These are phyloP conservation scores for Temnothorax ravouxi DNA, from an alignment of 2,888 invertebrate species.

Conservation along the genomic window DNA sequence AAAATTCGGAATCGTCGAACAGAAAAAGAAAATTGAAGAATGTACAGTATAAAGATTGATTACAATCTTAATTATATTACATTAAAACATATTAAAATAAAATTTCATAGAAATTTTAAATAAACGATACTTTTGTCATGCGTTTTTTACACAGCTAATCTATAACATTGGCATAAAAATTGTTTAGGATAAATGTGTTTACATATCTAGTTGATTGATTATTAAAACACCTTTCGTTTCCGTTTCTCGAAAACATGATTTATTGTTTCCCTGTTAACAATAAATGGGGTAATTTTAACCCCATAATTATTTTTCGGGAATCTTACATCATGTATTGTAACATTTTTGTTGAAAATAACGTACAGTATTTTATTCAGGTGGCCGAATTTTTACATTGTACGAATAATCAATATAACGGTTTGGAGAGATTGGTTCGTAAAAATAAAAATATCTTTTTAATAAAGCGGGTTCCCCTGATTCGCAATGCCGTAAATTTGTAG, in stretches of 20 bases:
- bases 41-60: neutral
- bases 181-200: neutral
- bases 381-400: neutral
- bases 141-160: slow-evolving; percentile 14
- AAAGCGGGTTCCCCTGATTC: neutral
- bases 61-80: neutral
- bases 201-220: neutral
- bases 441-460: neutral
- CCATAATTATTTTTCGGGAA: slow-evolving; percentile 56
- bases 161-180: neutral
- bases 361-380: slow-evolving; percentile 33
- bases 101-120: slow-evolving; percentile 37
- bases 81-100: neutral
- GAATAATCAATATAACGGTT: neutral
- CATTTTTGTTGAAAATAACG: slow-evolving; percentile 58
- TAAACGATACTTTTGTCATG: slow-evolving; percentile 37
- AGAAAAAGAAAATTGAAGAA: slow-evolving; percentile 9
- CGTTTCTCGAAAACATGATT: slow-evolving; percentile 71
- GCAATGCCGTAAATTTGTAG: neutral
- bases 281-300: slow-evolving; percentile 72
- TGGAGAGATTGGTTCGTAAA: neutral
- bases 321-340: slow-evolving; percentile 71
- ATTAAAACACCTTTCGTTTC: slow-evolving; percentile 33
- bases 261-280: slow-evolving; percentile 69
- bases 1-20: neutral